Evolutionary conservation across 2,113 vertebrate species (phyloP).

Genomic region (Phodopus roborovskii): DNA sequence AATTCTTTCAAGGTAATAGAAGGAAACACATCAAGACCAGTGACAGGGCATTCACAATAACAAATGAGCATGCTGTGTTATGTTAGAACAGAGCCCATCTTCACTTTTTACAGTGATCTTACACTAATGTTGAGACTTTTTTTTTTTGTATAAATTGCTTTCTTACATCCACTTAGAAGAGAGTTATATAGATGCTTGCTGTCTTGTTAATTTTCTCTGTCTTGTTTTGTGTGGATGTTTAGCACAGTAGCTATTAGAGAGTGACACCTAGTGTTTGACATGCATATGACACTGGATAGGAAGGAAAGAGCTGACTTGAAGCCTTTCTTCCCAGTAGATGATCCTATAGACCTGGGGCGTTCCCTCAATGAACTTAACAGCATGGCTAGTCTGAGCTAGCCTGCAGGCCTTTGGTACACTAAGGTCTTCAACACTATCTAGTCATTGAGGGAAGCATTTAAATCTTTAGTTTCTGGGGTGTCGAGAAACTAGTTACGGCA

Average conservation of each 20-base stretch:
- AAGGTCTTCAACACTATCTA: background rate
- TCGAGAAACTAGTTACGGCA: background rate
- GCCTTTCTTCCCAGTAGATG: background rate
- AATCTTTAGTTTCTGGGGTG: background rate
- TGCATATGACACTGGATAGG: background rate
- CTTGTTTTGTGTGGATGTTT: background rate
- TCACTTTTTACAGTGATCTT: slow-evolving; percentile 71
- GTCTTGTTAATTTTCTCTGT: slow-evolving; percentile 12
- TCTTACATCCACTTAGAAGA: slow-evolving; percentile 57
- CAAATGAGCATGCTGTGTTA: slow-evolving; percentile 39
- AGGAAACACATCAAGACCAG: background rate
- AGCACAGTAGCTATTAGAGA: slow-evolving; percentile 49
- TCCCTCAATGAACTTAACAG: background rate
- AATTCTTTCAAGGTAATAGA: background rate
- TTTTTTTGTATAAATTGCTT: slow-evolving; percentile 44
- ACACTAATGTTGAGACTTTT: slow-evolving; percentile 50
- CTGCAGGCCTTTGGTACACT: no score
- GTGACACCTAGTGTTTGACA: slow-evolving; percentile 81
- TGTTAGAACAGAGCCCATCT: slow-evolving; percentile 64
- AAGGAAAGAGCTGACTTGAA: background rate
- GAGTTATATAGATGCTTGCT: background rate
- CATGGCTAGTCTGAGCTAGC: no score
- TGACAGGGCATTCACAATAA: background rate
- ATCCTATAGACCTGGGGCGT: background rate
- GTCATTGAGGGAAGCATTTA: background rate